These are phyloP conservation scores for Anticlea derivata DNA, from an alignment of 2,888 invertebrate genomes.

Conservation along the genomic window DNA sequence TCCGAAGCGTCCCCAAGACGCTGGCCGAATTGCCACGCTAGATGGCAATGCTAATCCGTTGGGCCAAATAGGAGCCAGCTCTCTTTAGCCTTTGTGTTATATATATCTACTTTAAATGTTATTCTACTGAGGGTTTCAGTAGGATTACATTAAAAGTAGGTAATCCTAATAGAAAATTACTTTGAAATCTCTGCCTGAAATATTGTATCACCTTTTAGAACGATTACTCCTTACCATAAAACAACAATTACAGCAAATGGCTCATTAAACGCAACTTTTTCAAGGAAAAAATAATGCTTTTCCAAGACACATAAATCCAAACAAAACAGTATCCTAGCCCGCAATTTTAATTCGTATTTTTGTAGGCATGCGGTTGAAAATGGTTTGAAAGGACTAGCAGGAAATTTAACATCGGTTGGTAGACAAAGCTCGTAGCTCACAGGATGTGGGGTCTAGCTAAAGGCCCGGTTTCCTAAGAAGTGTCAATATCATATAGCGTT, in stretches of 20 bases:
- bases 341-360: conserved; percentile 39
- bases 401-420: conserved; percentile 34
- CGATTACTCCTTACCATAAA: conserved; percentile 20
- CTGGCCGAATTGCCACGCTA: no score
- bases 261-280: conserved; percentile 63
- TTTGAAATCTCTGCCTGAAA: conserved; percentile 5
- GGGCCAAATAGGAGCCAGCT: no score
- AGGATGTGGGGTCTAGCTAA: conserved; percentile 42
- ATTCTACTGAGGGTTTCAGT: no score
- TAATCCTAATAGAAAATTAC: not conserved
- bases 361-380: conserved; percentile 36
- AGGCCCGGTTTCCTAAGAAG: not conserved
- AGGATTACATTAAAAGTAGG: no score
- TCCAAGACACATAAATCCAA: conserved; percentile 68
- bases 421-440: conserved; percentile 56
- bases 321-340: conserved; percentile 26
- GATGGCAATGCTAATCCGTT: no score
- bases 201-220: conserved; percentile 11
- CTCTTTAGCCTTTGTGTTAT: no score
- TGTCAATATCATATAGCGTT: no score
- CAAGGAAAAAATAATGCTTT: conserved; percentile 62
- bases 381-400: conserved; percentile 24
- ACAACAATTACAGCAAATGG: conserved; percentile 49
- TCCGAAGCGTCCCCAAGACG: no score
- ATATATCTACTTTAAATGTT: no score